phyloP scores from a whole-genome alignment of 2,888 invertebrate genomes.

The Archips crataeganus region DNA sequence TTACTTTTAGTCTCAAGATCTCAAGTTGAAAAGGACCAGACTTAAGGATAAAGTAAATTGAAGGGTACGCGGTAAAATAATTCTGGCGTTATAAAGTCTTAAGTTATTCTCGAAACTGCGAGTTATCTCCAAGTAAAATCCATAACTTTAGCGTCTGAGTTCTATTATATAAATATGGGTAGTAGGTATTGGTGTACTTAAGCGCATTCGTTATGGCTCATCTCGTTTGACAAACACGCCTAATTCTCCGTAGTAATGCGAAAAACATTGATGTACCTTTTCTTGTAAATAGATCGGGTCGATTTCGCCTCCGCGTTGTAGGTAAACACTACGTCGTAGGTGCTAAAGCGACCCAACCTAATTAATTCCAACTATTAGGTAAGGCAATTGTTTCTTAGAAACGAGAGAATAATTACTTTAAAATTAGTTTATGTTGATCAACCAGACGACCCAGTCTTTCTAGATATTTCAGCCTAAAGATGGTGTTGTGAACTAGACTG shows the following conservation, averaged over 20 bases:
- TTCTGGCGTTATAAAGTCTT: conserved; percentile 15
- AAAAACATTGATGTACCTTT: not conserved
- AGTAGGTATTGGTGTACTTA: not conserved
- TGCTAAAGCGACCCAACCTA: no score
- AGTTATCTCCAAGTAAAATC: conserved; percentile 18
- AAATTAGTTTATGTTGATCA: conserved; percentile 68
- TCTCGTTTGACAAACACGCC: conserved; percentile 5
- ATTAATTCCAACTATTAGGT: not conserved
- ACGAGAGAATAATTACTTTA: conserved; percentile 58
- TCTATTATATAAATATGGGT: not conserved
- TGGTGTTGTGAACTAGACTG: conserved; percentile 53
- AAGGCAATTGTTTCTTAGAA: not conserved
- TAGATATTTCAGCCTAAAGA: conserved; percentile 58
- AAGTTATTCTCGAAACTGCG: conserved; percentile 29
- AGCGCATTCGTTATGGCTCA: conserved; percentile 4
- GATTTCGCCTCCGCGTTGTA: not conserved
- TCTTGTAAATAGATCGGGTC: not conserved
- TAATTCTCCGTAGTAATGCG: conserved; percentile 1
- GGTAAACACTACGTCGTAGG: not conserved
- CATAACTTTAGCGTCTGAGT: conserved; percentile 13
- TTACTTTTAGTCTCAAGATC: conserved; percentile 7
- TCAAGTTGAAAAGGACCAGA: conserved; percentile 11
- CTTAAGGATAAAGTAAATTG: conserved; percentile 3
- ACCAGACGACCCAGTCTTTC: conserved; percentile 64
- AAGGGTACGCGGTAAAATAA: conserved; percentile 10